These are phyloP conservation scores for Vidua chalybeata DNA, from an alignment of 2,113 vertebrate species.

Conservation along the genomic window DNA sequence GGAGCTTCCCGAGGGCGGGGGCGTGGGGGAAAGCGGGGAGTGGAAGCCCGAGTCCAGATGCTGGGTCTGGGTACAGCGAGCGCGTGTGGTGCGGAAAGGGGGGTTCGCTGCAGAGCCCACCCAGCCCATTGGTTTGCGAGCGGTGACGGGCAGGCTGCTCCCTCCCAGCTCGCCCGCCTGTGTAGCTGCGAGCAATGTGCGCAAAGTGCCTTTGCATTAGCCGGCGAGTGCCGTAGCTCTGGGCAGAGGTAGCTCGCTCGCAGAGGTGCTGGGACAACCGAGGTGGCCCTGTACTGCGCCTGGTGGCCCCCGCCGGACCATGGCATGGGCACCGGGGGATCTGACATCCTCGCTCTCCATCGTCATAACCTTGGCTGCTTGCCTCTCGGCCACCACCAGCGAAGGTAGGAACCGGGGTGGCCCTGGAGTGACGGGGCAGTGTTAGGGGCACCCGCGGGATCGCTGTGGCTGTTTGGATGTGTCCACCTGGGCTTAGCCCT, in stretches of 20 bases:
- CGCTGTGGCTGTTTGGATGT: background rate
- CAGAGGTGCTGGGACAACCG: background rate
- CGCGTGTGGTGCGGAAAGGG: background rate
- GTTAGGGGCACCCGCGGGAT: background rate
- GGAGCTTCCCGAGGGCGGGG: background rate
- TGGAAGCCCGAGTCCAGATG: background rate
- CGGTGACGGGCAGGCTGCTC: conserved; percentile 47
- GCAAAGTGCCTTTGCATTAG: conserved; percentile 57
- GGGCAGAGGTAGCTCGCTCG: background rate
- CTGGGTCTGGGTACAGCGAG: background rate
- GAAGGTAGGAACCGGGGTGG: conserved; percentile 57
- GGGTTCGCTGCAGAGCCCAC: conserved; percentile 38
- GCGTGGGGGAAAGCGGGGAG: background rate
- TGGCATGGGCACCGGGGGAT: conserved; percentile 63
- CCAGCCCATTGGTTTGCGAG: conserved; percentile 62
- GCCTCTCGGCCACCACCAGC: conserved; percentile 56
- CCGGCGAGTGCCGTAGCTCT: background rate
- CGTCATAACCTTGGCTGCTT: conserved; percentile 67
- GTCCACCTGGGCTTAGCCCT: background rate
- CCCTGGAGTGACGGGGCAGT: background rate
- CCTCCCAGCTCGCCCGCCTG: conserved; percentile 28
- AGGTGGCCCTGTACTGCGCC: background rate
- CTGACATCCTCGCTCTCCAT: conserved; percentile 62
- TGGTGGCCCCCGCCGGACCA: background rate
- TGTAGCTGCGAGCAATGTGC: conserved; percentile 51